A percentile compares a stretch with the other conserved stretches of the same genome.
Evolutionary conservation across 2,113 vertebrate genomes (phyloP).

Genomic region (Halichoeres trimaculatus): DNA sequence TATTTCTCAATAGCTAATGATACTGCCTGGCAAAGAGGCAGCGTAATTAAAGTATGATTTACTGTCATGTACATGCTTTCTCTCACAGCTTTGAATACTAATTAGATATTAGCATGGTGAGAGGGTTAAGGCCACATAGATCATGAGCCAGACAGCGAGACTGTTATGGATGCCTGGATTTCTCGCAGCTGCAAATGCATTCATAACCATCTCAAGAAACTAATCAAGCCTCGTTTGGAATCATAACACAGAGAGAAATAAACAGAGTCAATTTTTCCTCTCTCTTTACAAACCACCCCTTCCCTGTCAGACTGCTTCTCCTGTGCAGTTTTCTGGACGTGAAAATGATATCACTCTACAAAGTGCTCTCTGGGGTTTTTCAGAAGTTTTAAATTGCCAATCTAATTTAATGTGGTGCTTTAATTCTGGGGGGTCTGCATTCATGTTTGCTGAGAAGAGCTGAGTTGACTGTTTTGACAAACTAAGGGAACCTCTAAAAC

Average conservation of each 20-base stretch:
- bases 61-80: constrained; percentile 58
- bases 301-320: constrained; percentile 6
- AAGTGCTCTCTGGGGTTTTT: constrained; percentile 34
- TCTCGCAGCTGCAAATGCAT: constrained; percentile 25
- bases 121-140: constrained; percentile 41
- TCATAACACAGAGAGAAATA: constrained; percentile 5
- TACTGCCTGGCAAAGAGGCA: constrained; percentile 35
- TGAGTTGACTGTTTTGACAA: constrained; percentile 27
- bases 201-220: constrained; percentile 22
- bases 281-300: constrained; percentile 19
- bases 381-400: constrained; percentile 28
- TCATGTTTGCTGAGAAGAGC: background rate
- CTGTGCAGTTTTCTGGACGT: constrained; percentile 23
- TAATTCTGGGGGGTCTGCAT: constrained; percentile 14
- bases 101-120: constrained; percentile 55
- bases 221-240: constrained; percentile 36
- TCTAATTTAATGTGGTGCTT: constrained; percentile 27
- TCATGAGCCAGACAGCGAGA: constrained; percentile 38
- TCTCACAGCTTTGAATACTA: constrained; percentile 55
- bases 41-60: constrained; percentile 70
- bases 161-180: constrained; percentile 29
- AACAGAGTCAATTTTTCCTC: constrained; percentile 12
- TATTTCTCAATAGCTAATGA: constrained; percentile 53
- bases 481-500: constrained; percentile 16
- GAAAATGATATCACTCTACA: constrained; percentile 39